Base-by-base conservation (phyloP, 2,888 invertebrate species). In the Diabrotica balteata region DNA sequence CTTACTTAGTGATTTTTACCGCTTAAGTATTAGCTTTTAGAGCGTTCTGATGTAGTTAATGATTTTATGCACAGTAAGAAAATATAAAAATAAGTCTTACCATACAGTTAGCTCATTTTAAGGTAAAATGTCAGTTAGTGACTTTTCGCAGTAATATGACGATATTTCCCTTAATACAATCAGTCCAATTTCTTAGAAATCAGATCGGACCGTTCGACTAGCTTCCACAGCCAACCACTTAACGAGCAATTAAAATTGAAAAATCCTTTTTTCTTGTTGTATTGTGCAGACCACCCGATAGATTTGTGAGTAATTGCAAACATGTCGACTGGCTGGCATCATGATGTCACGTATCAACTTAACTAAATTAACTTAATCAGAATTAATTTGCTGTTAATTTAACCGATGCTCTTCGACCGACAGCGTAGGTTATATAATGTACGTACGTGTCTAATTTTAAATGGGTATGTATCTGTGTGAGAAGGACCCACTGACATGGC, bases 371-470 rank as follows among this genome's bases (percentile, higher is more conserved):
- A 81, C 80, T 81, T 81, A 82, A 82, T 82, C 82, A 82, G 79
- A 82, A 81, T 81, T 82, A 82, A 82, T 81, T 82, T 78, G 81
- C 79, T 80, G 80, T 80, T 82, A 82, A 82, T 82, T 81, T 77
- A 81, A 79, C 79, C 79, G 79, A 80, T 79, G 80, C 76, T 45
- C 17, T 55, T 22, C 17, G 77, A 77, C 80, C 79, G 79, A 76
- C 80, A 74, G 72, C 72, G 78, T 77, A 77, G 76, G 77, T 75
- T 78, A 77, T 77, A 79, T 72, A 73, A 73, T 73, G 32, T 32
- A 9, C 47, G 47, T 47, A 47, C 10, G 47, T 47, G 47, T 9
- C 47, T 10, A 47, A 47, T 47, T 47, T 47, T 47, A 47, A 9
- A 47, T 10, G 47, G 9, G 47, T 9, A 47, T 47, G 47, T 32